Evolutionary conservation across 35 echinoderm and acorn worm species (phyloP).

Genomic region (Anneissia japonica): DNA sequence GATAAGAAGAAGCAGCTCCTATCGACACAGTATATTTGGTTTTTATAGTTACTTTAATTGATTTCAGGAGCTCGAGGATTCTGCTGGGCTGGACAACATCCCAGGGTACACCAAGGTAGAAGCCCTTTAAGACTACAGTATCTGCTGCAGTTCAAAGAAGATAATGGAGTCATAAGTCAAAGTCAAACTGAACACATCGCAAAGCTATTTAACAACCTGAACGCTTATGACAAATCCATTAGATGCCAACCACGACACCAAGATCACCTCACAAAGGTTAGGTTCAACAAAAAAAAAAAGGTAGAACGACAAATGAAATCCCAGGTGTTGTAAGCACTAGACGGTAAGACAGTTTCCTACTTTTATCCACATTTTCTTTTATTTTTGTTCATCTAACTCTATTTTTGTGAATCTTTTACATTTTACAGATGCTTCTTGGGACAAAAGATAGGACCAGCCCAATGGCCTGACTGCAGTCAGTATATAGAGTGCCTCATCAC

Average conservation of each 20-base stretch:
- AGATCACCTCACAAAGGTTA: conserved; percentile 15
- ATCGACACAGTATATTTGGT: too few species aligned
- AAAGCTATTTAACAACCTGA: conserved; percentile 20
- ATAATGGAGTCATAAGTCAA: neutral
- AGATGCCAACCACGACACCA: conserved; percentile 4
- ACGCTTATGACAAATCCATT: conserved; percentile 21
- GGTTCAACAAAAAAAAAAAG: conserved; percentile 14
- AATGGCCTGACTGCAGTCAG: conserved; percentile 25
- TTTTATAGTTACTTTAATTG: too few species aligned
- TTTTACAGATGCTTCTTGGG: conserved; percentile 38
- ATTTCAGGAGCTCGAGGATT: neutral
- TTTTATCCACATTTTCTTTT: neutral
- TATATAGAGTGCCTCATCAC: conserved; percentile 49
- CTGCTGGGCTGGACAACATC: too few species aligned
- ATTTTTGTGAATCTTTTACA: neutral
- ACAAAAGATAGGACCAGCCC: conserved; percentile 18
- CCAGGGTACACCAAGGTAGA: too few species aligned
- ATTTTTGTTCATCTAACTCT: too few species aligned
- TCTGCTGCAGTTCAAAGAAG: too few species aligned
- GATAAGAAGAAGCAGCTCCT: too few species aligned
- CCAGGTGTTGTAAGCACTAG: conserved; percentile 22
- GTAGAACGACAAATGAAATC: neutral
- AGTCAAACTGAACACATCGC: conserved; percentile 5
- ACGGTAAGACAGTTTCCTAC: neutral
- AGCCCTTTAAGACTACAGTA: too few species aligned